Percentiles rank a stretch among this genome's conserved stretches.
These are phyloP conservation scores for Chaetophractus vellerosus DNA, from an alignment of 2,797 vertebrate genomes.

Conservation along the genomic window DNA sequence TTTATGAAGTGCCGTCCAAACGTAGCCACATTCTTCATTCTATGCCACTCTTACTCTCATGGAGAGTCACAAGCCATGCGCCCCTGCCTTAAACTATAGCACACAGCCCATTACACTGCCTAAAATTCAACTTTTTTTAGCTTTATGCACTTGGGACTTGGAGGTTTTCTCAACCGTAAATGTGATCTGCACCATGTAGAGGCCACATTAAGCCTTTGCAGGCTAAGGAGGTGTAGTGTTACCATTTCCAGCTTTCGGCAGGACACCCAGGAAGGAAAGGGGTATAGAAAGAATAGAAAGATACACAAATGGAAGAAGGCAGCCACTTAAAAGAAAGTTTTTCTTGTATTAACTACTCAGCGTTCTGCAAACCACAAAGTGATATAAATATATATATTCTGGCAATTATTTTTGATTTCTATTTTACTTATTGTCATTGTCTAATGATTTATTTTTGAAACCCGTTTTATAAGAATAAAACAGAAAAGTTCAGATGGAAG, in stretches of 20 bases:
- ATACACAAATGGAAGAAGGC: not conserved
- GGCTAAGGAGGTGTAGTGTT: not conserved
- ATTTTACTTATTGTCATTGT: not conserved
- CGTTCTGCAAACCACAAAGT: not conserved
- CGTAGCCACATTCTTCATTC: not conserved
- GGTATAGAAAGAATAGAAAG: not conserved
- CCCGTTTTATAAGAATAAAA: not conserved
- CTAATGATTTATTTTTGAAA: not conserved
- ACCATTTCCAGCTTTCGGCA: not conserved
- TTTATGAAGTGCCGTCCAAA: not conserved
- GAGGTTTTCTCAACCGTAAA: not conserved
- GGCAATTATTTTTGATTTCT: not conserved
- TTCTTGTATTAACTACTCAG: not conserved
- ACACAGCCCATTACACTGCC: not conserved
- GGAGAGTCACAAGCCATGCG: not conserved
- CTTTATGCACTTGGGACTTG: too few relatives aligned
- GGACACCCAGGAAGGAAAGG: not conserved
- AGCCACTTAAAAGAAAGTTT: not conserved
- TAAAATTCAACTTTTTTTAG: not conserved
- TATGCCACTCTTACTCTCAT: accelerated
- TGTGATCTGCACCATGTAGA: not conserved
- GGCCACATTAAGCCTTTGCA: not conserved
- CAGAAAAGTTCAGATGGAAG: not conserved
- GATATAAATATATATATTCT: not conserved
- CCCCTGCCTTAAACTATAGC: not conserved